Evolutionary conservation across 2,113 vertebrate species (phyloP).

Genomic region (Leptobrachium leishanense): DNA sequence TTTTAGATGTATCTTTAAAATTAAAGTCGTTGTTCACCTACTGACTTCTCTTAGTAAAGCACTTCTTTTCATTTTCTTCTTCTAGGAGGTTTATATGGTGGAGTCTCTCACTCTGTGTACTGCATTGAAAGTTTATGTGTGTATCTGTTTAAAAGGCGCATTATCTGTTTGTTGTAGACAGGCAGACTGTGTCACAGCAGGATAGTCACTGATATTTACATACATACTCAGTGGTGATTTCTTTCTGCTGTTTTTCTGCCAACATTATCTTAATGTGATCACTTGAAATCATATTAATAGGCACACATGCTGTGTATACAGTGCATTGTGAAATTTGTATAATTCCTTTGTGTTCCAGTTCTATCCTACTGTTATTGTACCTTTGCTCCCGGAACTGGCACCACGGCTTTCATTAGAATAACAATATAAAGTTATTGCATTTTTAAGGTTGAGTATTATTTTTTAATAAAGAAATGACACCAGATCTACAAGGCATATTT

Average conservation of each 20-base stretch:
- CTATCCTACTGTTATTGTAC: neutral
- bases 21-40: conserved; percentile 4
- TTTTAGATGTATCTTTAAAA: neutral
- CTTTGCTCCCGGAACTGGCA: neutral
- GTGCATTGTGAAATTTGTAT: neutral
- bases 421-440: neutral
- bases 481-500: neutral
- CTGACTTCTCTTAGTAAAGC: neutral
- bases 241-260: neutral
- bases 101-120: neutral
- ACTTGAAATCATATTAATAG: conserved; percentile 10
- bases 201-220: conserved; percentile 3
- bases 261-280: conserved; percentile 1
- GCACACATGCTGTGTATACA: conserved; percentile 13
- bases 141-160: neutral
- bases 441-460: neutral
- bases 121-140: neutral
- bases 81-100: neutral
- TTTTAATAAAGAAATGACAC: neutral
- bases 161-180: neutral
- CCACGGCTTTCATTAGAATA: neutral
- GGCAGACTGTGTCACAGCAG: neutral
- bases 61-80: neutral
- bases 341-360: neutral
- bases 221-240: neutral